Evolutionary conservation across 1,140 invertebrate genomes (phyloP).

Genomic region (Phenacoccus solenopsis): DNA sequence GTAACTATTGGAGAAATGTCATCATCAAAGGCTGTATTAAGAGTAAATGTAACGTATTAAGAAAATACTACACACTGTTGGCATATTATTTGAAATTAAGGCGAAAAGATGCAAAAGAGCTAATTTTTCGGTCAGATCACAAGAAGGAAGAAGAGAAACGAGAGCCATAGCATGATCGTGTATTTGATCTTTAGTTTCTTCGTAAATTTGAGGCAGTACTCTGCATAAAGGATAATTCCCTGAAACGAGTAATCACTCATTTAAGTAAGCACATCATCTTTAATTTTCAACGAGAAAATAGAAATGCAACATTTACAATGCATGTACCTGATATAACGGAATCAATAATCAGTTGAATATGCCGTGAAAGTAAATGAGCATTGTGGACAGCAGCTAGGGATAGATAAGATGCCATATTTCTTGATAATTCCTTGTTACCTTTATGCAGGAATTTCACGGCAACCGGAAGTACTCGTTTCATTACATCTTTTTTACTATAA

Average conservation of each 20-base stretch:
- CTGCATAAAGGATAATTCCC: conserved; percentile 72
- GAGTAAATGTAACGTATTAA: neutral
- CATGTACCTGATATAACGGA: conserved; percentile 71
- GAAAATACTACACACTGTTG: conserved; percentile 42
- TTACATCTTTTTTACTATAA: conserved; percentile 74
- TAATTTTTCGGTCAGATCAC: conserved; percentile 68
- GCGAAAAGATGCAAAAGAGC: conserved; percentile 67
- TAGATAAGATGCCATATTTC: conserved; percentile 82
- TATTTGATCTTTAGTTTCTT: conserved; percentile 68
- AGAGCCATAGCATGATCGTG: conserved; percentile 70
- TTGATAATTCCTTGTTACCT: conserved; percentile 73
- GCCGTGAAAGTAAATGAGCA: conserved; percentile 65
- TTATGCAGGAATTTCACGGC: conserved; percentile 83
- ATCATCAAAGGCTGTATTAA: neutral
- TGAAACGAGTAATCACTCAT: conserved; percentile 32
- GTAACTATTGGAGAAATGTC: conserved; percentile 37
- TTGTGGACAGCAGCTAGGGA: conserved; percentile 86
- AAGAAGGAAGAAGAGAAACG: conserved; percentile 62
- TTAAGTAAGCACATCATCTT: neutral
- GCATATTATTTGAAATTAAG: conserved; percentile 64
- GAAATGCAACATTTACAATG: neutral
- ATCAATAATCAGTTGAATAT: conserved; percentile 78
- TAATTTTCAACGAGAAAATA: neutral
- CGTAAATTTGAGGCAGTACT: conserved; percentile 77
- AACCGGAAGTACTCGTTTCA: conserved; percentile 76